Percentiles rank a stretch among this genome's conserved stretches.
These are phyloP conservation scores for Platyrinchus mystaceus DNA, from an alignment of 2,797 vertebrate genomes.

Conservation along the genomic window DNA sequence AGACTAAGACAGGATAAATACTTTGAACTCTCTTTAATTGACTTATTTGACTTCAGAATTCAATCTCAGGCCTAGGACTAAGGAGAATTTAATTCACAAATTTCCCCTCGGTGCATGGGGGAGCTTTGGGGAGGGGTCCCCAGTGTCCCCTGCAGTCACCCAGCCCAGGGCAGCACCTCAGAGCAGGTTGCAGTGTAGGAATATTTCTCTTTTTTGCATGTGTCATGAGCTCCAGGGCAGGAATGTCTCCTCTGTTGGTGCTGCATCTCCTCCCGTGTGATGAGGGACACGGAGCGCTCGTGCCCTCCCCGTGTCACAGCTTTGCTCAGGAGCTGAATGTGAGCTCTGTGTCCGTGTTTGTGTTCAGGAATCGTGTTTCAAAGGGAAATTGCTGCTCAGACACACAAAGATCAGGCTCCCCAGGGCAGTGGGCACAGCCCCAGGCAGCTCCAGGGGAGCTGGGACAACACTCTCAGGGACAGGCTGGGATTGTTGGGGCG, in stretches of 20 bases:
- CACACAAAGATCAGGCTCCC: neutral
- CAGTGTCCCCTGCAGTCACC: neutral
- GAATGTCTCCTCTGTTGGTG: neutral
- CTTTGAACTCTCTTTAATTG: constrained; percentile 21
- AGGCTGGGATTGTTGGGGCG: neutral
- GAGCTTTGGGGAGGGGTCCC: neutral
- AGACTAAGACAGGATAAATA: neutral
- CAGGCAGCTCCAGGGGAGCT: neutral
- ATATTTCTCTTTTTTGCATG: neutral
- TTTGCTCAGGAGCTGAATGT: neutral
- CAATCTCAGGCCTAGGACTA: neutral
- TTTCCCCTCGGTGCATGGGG: neutral
- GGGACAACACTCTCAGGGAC: neutral
- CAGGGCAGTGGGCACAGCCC: neutral
- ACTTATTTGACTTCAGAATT: neutral
- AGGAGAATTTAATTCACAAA: neutral
- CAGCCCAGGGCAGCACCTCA: neutral
- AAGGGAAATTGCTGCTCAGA: neutral
- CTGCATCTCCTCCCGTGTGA: fast-evolving
- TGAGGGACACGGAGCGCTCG: fast-evolving
- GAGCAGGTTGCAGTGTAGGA: neutral
- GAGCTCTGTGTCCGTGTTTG: neutral
- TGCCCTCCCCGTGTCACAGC: neutral
- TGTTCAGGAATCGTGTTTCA: fast-evolving
- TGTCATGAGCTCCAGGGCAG: neutral